These are phyloP conservation scores for Trochalopteron elliotii DNA, from an alignment of 2,113 vertebrate species.

Conservation along the genomic window DNA sequence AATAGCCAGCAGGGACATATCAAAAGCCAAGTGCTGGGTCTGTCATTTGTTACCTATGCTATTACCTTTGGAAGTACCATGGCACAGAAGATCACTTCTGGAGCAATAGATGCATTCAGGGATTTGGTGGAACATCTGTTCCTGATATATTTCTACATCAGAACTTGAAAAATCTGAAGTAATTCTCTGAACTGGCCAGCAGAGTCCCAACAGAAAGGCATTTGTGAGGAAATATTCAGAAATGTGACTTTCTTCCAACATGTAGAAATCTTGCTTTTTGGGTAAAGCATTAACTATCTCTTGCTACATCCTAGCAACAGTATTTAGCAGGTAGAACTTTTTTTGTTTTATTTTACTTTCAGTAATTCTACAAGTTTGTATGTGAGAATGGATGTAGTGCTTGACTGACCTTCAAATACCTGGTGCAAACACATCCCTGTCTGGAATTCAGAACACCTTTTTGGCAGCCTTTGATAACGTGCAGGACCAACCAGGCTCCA, in stretches of 20 bases:
- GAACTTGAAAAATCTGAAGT: neutral
- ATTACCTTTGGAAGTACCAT: neutral
- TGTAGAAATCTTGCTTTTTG: neutral
- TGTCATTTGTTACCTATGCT: neutral
- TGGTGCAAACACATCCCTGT: neutral
- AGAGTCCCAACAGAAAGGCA: neutral
- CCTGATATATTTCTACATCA: neutral
- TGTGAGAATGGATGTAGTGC: neutral
- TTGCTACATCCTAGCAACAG: neutral
- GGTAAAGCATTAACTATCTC: neutral
- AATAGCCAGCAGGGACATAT: conserved; percentile 6
- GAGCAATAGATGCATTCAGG: neutral
- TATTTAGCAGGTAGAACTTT: neutral
- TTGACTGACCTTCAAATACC: neutral
- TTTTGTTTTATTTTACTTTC: neutral
- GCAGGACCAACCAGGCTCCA: neutral
- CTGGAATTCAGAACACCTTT: neutral
- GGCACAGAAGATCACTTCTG: neutral
- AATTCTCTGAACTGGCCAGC: neutral
- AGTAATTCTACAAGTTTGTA: neutral
- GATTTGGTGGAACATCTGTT: conserved; percentile 7
- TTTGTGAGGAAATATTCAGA: neutral
- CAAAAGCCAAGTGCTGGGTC: conserved; percentile 6
- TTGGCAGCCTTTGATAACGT: neutral
- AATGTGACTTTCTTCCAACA: neutral